Evolutionary conservation across 2,888 invertebrate genomes (phyloP), one percentile per base, ranked within the genome.

Genomic region (Rotaria socialis): DNA sequence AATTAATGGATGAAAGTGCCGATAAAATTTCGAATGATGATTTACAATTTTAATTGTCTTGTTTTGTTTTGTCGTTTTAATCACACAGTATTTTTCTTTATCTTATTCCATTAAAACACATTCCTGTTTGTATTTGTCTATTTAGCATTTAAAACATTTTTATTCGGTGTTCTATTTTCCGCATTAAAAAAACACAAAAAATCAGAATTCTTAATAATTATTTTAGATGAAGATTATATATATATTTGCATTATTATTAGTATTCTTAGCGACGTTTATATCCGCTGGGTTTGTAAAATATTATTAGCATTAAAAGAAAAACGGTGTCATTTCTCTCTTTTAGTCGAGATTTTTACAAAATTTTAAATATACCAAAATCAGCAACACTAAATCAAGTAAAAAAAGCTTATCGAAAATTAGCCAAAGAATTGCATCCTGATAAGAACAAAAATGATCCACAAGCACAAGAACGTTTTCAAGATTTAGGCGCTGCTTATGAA

Each of bases 361-460:
- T 97, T 90, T 93, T 98, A 87, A 95, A 95, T 88, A 94, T 97
- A 87, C 92, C 94, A 85, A 94, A 94, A 91, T 94, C 94, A 89
- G 98, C 99, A 35, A 95, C 93, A 89, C 94, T 94, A 87, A 96
- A 98, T 92, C 95, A 97, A 92, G 95, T 99, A 87, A 99, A 99
- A 92, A 97, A 97, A 92, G 97, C 97, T 80, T 99, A 98, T 92
- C 93, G 98, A 90, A 94, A 94, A 90, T 91, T 96, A 91, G 99
- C 99, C 41, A 97, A 96, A 92, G 96, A 96, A 91, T 92, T 96
- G 88, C 99, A 99, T 93, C 99, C 99, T 24, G 99, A 99, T 90
- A 97, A 96, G 91, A 98, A 99, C 91, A 94, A 94, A 90, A 95
- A 95, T 91, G 97, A 99, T 92, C 95, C 96, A 0, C 93, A 95